These are phyloP conservation scores for Schizaphis graminum DNA, from an alignment of 2,888 invertebrate species.

Conservation along the genomic window DNA sequence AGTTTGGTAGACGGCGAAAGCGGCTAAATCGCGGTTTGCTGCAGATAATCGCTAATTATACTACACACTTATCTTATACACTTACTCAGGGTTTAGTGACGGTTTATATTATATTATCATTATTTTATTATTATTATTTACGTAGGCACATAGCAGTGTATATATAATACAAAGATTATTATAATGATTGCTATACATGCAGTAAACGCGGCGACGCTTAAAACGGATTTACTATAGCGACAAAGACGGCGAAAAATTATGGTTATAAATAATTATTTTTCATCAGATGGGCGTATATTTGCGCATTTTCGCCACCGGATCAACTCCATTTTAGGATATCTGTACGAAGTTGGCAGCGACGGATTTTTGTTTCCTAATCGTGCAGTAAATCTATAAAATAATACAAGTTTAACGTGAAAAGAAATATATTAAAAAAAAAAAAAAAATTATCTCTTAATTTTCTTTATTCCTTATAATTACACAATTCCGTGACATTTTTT, in stretches of 20 bases:
- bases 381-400: neutral
- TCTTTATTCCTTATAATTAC: neutral
- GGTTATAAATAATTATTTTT: conserved; percentile 1
- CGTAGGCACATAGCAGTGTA: neutral
- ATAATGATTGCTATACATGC: neutral
- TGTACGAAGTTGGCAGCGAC: neutral
- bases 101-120: neutral
- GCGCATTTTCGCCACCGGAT: conserved; percentile 47
- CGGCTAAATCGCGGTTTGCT: neutral
- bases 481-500: neutral
- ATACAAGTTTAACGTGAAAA: neutral
- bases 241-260: neutral
- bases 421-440: neutral
- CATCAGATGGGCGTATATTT: conserved; percentile 27
- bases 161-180: neutral
- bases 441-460: neutral
- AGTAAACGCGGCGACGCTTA: neutral
- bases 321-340: conserved; percentile 54
- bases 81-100: neutral
- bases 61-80: neutral
- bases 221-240: neutral
- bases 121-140: too few species aligned
- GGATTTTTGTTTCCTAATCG: neutral
- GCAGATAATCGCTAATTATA: conserved; percentile 29
- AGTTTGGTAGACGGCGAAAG: neutral